Base-by-base conservation (phyloP, 1,140 invertebrate genomes). In the Rhynchophorus ferrugineus region DNA sequence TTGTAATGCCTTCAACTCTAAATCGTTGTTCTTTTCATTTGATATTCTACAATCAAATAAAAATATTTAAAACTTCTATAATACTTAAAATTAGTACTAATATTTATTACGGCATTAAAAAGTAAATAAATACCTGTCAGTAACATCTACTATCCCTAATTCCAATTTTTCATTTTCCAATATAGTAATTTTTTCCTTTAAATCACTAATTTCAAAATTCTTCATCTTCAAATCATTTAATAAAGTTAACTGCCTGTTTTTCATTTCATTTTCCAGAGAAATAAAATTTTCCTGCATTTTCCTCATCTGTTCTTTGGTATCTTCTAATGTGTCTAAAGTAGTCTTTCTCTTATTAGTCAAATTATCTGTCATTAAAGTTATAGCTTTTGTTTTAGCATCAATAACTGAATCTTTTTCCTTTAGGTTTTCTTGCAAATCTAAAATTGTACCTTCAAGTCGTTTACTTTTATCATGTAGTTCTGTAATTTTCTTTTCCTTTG, bases 331-430 rank as follows among this genome's bases (percentile, higher is more conserved):
- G 61, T 83, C 78, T 38, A 87, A 65, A 8, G 82, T 82, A 49
- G 75, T 77, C 72, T 84, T 84, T 60, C 82, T 78, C 70, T 83
- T 85, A 66, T 77, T 80, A 57, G 78, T 84, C 42, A 87, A 71
- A 67, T 81, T 83, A 56, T 84, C 85, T 3, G 84, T 82, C 76
- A 87, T 82, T 46, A 88, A 70, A n/a, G 82, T 79, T 24, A 85
- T 80, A 14, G 89, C 88, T 71, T 83, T 81, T 56, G 85, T 90
- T 68, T 88, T 79, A 8, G 89, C 83, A 68, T 87, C 80, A 63
- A 91, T 89, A 36, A 93, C 84, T 62, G 84, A 82, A 67, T 91
- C 87, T 68, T 91, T 91, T 64, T 91, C 89, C 63, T 82, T 83
- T 14, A 90, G 74, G 69, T 82, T 85, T 70, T 91, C 88, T 72